Evolutionary conservation across 2,113 vertebrate species (phyloP).

Genomic region (Rhineura floridana): DNA sequence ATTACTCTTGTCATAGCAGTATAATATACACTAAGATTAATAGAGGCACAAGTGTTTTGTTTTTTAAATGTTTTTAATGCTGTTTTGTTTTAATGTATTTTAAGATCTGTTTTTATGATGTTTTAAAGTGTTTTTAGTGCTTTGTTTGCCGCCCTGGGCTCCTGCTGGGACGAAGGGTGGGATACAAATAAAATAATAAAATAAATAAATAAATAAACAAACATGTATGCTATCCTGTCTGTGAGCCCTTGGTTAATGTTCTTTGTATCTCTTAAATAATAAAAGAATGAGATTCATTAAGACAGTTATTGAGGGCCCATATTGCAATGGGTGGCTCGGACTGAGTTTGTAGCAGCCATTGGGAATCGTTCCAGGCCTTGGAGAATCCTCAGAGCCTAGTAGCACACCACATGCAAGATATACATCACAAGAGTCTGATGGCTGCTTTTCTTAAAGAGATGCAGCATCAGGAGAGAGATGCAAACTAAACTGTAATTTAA

Average conservation of each 20-base stretch:
- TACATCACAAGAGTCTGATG: neutral
- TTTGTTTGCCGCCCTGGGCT: too few relatives aligned
- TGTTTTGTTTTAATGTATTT: too few relatives aligned
- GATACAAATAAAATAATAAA: too few relatives aligned
- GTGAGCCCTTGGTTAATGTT: neutral
- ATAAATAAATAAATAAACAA: too few relatives aligned
- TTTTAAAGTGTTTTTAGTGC: too few relatives aligned
- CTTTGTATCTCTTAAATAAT: neutral
- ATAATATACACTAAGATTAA: neutral
- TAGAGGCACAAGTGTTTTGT: neutral
- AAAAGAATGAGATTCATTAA: neutral
- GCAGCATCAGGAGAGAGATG: neutral
- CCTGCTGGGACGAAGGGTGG: too few relatives aligned
- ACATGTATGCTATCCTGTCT: neutral
- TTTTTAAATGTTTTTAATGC: too few relatives aligned
- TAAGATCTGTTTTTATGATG: too few relatives aligned
- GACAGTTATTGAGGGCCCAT: neutral
- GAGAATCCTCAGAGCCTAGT: neutral
- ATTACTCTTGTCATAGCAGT: neutral
- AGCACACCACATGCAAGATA: neutral
- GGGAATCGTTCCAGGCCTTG: neutral
- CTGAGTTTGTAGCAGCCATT: neutral
- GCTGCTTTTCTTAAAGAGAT: neutral
- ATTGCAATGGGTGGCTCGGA: neutral
- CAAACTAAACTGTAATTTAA: too few relatives aligned